Base-by-base conservation (phyloP, 2,888 invertebrate genomes). In the Leptinotarsa rubiginosa region DNA sequence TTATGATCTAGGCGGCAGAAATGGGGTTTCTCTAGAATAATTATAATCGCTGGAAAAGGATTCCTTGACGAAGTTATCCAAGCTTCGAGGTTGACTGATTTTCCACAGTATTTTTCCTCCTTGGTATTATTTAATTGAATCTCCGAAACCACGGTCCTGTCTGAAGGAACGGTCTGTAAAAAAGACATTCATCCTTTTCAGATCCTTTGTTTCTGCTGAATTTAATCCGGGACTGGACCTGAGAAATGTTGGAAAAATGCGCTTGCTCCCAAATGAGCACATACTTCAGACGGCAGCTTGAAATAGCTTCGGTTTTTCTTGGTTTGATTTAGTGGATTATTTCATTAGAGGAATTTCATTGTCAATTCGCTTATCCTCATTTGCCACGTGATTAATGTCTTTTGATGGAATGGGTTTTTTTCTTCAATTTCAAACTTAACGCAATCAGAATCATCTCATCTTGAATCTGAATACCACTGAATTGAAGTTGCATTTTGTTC, bases 141-240 rank as follows among this genome's bases (percentile, higher is more conserved):
- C 59, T 41, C 41, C 2, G 15, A 59, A 22, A 59, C 10, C 22
- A 59, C 59, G 25, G 22, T 22, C 20, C 25, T 59, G 20, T 16
- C 22, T 25, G 22, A 20, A 13, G 12, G 5, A 13, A 59, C 25
- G 59, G 25, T 59, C 22, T 59, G 59, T 59, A 59, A 59, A 59
- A 20, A 25, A 59, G 59, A 59, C 59, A 25, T 25, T 64, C 73
- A 49, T 31, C 41, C 67, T 70, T 67, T 52, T 67, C 41, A 64
- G 50, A 54, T 62, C n/a, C 70, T 64, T 74, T 74, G 70, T 70
- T 74, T 70, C 59, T 41, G 64, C 52, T 74, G 52, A 70, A 70
- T 74, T 70, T 70, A 67, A 74, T 74, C 67, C 70, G 62, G 62
- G 20, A 64, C 50, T 52, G 70, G 70, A 70, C 74, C 66, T 70